phyloP scores from a whole-genome alignment of 2,888 invertebrate species.

The Aphodius granarius region DNA sequence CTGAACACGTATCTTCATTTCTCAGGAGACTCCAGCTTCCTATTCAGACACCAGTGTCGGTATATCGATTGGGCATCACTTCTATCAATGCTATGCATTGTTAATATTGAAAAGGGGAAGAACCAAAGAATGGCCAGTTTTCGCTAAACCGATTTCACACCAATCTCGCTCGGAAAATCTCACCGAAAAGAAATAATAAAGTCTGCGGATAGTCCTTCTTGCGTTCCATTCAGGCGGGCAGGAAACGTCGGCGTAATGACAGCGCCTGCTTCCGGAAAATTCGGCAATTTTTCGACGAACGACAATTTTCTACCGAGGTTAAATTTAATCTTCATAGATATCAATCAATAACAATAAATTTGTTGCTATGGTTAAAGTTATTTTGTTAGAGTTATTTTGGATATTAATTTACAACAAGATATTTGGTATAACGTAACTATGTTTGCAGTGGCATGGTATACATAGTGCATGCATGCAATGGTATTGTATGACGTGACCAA shows the following conservation, averaged over 20 bases:
- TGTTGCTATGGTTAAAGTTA: not conserved
- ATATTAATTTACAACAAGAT: not conserved
- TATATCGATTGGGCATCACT: not conserved
- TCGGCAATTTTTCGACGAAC: not conserved
- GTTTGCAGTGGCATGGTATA: not conserved
- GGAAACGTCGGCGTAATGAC: not conserved
- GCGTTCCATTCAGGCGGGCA: not conserved
- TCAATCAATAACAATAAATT: not conserved
- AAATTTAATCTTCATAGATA: not conserved
- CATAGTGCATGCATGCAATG: not conserved
- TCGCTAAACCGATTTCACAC: not conserved
- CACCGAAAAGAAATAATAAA: not conserved
- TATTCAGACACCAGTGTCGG: not conserved
- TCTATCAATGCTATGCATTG: not conserved
- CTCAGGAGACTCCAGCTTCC: not conserved
- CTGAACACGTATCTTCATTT: not conserved
- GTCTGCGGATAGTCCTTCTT: not conserved
- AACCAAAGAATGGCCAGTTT: not conserved
- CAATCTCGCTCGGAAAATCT: not conserved
- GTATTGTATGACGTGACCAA: not conserved
- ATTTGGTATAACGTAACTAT: not conserved
- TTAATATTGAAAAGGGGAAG: not conserved
- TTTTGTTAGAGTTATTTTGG: no score
- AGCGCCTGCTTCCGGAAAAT: not conserved
- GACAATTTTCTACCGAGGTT: not conserved